Base-by-base conservation (phyloP, 2,797 vertebrate species). In the Buceros bicornis region DNA sequence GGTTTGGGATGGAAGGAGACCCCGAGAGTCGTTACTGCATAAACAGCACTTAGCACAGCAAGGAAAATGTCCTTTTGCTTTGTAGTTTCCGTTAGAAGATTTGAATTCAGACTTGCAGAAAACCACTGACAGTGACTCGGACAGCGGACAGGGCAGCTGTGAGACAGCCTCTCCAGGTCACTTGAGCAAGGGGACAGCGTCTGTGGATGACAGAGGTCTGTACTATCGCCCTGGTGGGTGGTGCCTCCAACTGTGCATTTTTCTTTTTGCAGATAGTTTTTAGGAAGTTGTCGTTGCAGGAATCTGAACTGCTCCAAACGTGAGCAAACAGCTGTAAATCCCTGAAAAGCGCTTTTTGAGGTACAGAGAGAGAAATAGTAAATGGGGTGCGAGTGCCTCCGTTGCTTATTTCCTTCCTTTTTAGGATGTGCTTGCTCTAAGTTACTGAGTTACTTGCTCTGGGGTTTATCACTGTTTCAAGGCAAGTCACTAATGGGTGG, bases 71-170 rank as follows among this genome's bases (percentile, higher is more conserved):
- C 45, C 7, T 79, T 47, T 92, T 64, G 17, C 80, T 91, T 94
- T 90, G 28, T 58, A 98, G 98, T 15, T 94, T 61, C 89, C 45
- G 0, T 28, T 87, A 54, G 82, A 5, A 64, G 96, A 96, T 58
- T 29, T 80, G 67, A 89, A 56, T 73, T 48, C 94, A 3, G 87
- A 76, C 43, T 20, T 66, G 57, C 95, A 94, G 96, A 95, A 97
- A 43, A 19, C 57, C 64, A 33, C 22, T 11, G 95, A 97, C 7
- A 98, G 94, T 8, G 97, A 97, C 96, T 96, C 91, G 8, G 98
- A 98, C 92, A 98, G 98, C 3, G 98, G 98, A 13, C 98, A 98
- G 81, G 98, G 98, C 76, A 98, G 98, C 96, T 97, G 93, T 43
- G 97, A 97, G 88, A 93, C 83, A 2, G 37, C 20, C 5, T 98